Conservation (phyloP, 1,140 invertebrate species). For the Aphelinus atriplicis region DNA sequence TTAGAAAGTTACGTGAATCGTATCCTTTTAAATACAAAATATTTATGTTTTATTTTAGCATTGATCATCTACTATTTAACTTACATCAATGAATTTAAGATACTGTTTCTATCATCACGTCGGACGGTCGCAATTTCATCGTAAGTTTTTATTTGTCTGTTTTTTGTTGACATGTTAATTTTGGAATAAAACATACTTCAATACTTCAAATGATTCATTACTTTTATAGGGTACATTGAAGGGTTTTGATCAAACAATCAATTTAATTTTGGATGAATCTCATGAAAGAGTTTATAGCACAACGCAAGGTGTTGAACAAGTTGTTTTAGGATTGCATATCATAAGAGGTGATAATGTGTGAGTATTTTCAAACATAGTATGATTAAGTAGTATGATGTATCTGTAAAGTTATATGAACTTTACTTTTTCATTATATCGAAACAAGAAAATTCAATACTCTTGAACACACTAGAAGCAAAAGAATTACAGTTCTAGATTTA, state of each 20-base stretch:
- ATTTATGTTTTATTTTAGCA: slow-evolving; percentile 29
- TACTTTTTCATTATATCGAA: too few relatives aligned
- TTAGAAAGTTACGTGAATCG: slow-evolving; percentile 88
- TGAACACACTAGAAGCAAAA: too few relatives aligned
- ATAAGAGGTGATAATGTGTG: slow-evolving; percentile 98
- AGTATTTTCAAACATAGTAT: slow-evolving; percentile 49
- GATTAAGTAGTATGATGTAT: not conserved
- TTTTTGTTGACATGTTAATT: slow-evolving; percentile 12
- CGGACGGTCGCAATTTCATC: slow-evolving; percentile 94
- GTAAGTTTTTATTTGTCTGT: slow-evolving; percentile 69
- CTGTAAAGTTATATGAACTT: too few relatives aligned
- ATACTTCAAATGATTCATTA: slow-evolving; percentile 41
- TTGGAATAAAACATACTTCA: not conserved
- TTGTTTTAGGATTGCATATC: slow-evolving; percentile 95
- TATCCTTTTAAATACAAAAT: slow-evolving; percentile 70
- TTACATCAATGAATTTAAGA: slow-evolving; percentile 69
- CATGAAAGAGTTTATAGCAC: slow-evolving; percentile 96
- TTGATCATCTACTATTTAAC: slow-evolving; percentile 35
- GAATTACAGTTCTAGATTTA: too few relatives aligned
- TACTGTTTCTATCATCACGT: slow-evolving; percentile 93
- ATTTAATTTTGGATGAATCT: slow-evolving; percentile 96
- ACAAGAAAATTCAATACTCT: too few relatives aligned
- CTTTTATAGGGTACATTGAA: slow-evolving; percentile 81
- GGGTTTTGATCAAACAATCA: slow-evolving; percentile 98
- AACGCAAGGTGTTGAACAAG: slow-evolving; percentile 92